Base-by-base conservation (phyloP, 2,113 vertebrate species). In the Ramphastos sulfuratus region DNA sequence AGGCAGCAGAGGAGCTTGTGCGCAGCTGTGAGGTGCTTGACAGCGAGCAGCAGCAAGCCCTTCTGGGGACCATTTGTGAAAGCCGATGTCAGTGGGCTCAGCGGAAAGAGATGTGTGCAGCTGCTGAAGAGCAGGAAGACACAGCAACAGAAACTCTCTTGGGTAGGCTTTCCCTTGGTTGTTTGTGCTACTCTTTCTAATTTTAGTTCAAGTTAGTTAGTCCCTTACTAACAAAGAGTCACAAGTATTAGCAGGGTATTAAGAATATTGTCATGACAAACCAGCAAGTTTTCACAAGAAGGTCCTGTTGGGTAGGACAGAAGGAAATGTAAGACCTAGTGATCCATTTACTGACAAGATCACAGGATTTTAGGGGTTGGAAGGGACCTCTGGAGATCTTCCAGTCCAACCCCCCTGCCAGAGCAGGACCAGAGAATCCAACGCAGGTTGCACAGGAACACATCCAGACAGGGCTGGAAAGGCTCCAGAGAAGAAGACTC, bases 1-100 rank as follows among this genome's bases (percentile, higher is more conserved):
- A 96, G 1, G 98, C 98, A 54, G 99, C 99, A 2, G 97, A 98
- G 86, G 96, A 97, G 61, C 94, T 99, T 27, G 94, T 98, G 8
- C 69, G 33, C 2, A 96, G 97, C 74, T 93, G 93, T 4, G 19
- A 20, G 1, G 94, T 76, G 4, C 95, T 99, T 12, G 97, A 89
- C 7, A 95, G 97, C 2, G 94, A 98, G 19, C 98, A 98, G 96
- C 98, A 85, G 65, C 94, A 87, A 55, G 86, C 78, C 0, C 87
- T 97, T 0, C 95, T 98, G 0, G 78, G 96, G 19, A 89, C 98
- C 31, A 66, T 99, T 15, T 50, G 91, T 15, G 65, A 97, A 46
- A 97, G 96, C 19, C 96, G 91, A 21, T 30, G 20, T 5, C 90
- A 79, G 37, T 90, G 80, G 92, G 1, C 75, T 19, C 94, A 55